Evolutionary conservation across 92 coral and sea anemone genomes (phyloP), one percentile per base, ranked within the genome.

Genomic region (Paragorgia papillata): DNA sequence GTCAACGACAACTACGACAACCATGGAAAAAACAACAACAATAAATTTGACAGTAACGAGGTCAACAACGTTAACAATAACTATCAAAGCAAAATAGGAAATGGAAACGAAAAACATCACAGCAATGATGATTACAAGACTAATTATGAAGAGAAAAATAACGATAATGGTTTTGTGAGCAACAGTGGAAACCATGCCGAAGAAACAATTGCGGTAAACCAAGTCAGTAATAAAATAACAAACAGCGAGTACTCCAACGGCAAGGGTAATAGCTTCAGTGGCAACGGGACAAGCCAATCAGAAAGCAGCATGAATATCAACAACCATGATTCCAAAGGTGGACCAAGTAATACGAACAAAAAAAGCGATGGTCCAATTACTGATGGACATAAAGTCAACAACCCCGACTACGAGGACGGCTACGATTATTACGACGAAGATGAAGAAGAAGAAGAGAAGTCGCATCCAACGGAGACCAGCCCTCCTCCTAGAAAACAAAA

Each of bases 341-440:
- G 59, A 0, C 2, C 9, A 21, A 59, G 0, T 48, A 44, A 26
- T 13, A 26, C 10, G 0, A 9, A 9, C 10, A 40, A 22, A 19
- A 46, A 15, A 6, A 15, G 15, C 2, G n/a, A 46, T 2, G 14
- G 35, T 18, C 29, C 39, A 30, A 30, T 63, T 20, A 18, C 49
- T 17, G 35, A 63, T 0, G 69, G 15, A 29, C 57, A 40, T 24
- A 68, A 44, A 49, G 58, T 49, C 0, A n/a, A 21, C 32, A 68
- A 68, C 31, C 33, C 58, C 14, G 59, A 68, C 7, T 25, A 68
- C 75, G 75, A 68, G 41, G 75, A 68, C 60, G 58, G 22, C 26
- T 68, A 68, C 27, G 71, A 64, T 35, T 25, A 68, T 17, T 2
- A 37, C 22, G 75, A 68, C 15, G 60, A 32, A 5, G 35, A 49